Percentiles rank a stretch among this genome's conserved stretches.
Conservation (phyloP, 2,797 vertebrate genomes). For the Melanotaenia maccullochi region DNA sequence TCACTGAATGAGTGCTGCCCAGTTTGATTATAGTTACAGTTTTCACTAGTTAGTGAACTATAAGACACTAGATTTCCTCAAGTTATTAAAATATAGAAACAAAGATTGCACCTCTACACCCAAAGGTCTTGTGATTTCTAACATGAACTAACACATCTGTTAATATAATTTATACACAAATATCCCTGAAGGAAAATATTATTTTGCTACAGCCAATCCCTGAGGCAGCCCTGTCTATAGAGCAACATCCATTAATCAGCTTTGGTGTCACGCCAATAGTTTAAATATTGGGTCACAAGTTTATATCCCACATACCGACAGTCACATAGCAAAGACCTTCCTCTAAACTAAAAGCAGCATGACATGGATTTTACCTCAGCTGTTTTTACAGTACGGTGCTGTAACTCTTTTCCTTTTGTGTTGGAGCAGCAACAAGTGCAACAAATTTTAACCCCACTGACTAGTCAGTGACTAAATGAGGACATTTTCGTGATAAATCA, state of each 20-base stretch:
- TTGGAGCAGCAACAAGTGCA: conserved; percentile 3
- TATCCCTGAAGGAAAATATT: not conserved
- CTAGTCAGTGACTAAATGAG: not conserved
- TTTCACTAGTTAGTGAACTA: conserved; percentile 2
- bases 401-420: conserved; percentile 8
- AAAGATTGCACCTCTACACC: not conserved
- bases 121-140: not conserved
- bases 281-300: conserved; percentile 15
- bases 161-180: conserved; percentile 2
- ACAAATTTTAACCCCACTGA: conserved; percentile 12
- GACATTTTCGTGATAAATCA: not conserved
- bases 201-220: not conserved
- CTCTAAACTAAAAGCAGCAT: conserved; percentile 17
- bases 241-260: not conserved
- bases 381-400: not conserved
- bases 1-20: not conserved
- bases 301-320: not conserved
- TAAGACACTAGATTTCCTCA: not conserved
- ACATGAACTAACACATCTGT: not conserved
- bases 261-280: not conserved
- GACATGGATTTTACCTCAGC: not conserved
- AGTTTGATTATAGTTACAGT: not conserved
- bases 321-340: not conserved
- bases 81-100: not conserved
- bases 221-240: not conserved